These are phyloP conservation scores for Drosophila demipolita DNA, from an alignment of 2,888 invertebrate genomes.

Conservation along the genomic window DNA sequence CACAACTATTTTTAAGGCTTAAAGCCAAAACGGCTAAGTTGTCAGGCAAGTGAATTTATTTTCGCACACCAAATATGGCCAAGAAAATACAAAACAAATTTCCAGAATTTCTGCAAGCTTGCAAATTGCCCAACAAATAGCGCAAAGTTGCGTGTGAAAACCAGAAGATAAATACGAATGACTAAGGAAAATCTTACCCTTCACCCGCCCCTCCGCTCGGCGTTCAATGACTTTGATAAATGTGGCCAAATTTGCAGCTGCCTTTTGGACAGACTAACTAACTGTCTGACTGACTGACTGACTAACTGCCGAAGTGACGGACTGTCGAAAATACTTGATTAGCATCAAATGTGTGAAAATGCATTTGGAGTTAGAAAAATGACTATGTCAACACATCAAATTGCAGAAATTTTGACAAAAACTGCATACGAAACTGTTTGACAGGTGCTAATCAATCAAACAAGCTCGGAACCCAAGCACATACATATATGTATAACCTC, in stretches of 20 bases:
- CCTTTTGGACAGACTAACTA: constrained; percentile 2
- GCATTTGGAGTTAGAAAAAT: constrained; percentile 53
- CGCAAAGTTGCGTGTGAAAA: constrained; percentile 50
- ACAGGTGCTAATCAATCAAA: constrained; percentile 74
- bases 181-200: constrained; percentile 33
- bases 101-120: constrained; percentile 39
- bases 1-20: constrained; percentile 38
- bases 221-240: constrained; percentile 63
- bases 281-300: constrained; percentile 22
- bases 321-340: constrained; percentile 66
- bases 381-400: constrained; percentile 65
- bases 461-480: constrained; percentile 9
- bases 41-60: constrained; percentile 37
- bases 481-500: constrained; percentile 43
- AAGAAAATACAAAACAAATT: constrained; percentile 40
- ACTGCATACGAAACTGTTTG: constrained; percentile 57
- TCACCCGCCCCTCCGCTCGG: constrained; percentile 20
- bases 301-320: constrained; percentile 2
- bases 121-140: constrained; percentile 56
- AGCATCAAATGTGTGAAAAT: constrained; percentile 53
- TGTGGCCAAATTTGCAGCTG: constrained; percentile 59
- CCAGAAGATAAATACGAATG: constrained; percentile 58
- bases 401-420: constrained; percentile 38
- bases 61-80: constrained; percentile 30
- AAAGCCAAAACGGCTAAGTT: constrained; percentile 37